Conservation (phyloP, 2,797 vertebrate genomes). For the Hippocampus kuda region DNA sequence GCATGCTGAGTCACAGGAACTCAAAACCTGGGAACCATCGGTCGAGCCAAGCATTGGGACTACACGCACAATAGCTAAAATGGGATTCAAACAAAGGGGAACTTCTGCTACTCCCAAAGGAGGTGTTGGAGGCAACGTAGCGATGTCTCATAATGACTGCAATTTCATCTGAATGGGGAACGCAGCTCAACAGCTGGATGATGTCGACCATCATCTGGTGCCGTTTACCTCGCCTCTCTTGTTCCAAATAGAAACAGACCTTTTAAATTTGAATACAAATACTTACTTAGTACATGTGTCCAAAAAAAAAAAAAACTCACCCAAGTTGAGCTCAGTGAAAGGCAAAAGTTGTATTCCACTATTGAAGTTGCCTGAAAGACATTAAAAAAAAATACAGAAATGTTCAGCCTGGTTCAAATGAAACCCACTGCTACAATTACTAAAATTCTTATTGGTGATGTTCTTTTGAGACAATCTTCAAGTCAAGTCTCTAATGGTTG, state of each 20-base stretch:
- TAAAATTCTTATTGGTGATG: slow-evolving; percentile 1
- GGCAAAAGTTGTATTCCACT: slow-evolving; percentile 51
- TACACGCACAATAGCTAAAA: slow-evolving; percentile 66
- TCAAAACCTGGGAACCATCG: slow-evolving; percentile 65
- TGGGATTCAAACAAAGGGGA: slow-evolving; percentile 62
- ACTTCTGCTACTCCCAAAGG: slow-evolving; percentile 57
- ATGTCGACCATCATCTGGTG: slow-evolving; percentile 37
- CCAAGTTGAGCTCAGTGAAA: slow-evolving; percentile 62
- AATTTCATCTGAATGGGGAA: slow-evolving; percentile 52
- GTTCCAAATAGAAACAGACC: slow-evolving; percentile 21
- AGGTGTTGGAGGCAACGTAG: slow-evolving; percentile 58
- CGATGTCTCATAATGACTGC: slow-evolving; percentile 61
- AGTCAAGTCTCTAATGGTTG: slow-evolving; percentile 7
- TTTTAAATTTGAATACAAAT: slow-evolving; percentile 16
- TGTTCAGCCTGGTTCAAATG: not conserved
- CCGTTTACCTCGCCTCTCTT: slow-evolving; percentile 33
- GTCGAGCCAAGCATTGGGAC: slow-evolving; percentile 58
- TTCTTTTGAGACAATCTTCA: not conserved
- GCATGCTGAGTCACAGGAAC: slow-evolving; percentile 65
- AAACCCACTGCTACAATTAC: not conserved
- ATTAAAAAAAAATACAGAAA: slow-evolving; percentile 10
- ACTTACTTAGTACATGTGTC: slow-evolving; percentile 14
- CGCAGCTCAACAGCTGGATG: slow-evolving; percentile 51
- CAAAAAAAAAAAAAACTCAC: slow-evolving; percentile 42
- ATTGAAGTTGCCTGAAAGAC: slow-evolving; percentile 52